phyloP scores from a whole-genome alignment of 1,140 invertebrate genomes.

The Drosophila ercepeae region DNA sequence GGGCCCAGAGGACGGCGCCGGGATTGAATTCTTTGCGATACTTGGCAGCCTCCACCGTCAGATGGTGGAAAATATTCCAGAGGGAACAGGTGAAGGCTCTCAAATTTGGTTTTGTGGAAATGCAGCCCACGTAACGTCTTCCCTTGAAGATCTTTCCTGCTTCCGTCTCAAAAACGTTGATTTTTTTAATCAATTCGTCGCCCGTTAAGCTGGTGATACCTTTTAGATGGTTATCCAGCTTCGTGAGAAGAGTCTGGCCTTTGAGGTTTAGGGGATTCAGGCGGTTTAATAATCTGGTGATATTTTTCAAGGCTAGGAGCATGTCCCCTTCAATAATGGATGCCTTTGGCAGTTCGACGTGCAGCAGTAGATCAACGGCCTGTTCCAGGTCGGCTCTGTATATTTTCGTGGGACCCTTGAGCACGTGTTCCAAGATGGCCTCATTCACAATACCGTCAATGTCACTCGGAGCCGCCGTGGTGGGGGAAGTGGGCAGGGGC shows the following conservation, averaged over 20 bases:
- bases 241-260: constrained; percentile 22
- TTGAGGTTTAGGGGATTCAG: constrained; percentile 37
- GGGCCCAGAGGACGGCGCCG: constrained; percentile 88
- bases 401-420: constrained; percentile 8
- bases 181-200: not conserved
- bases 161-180: constrained; percentile 6
- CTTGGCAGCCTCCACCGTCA: constrained; percentile 91
- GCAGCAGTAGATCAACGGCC: constrained; percentile 56
- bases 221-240: not conserved
- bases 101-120: constrained; percentile 84
- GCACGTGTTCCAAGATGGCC: constrained; percentile 30
- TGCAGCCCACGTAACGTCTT: constrained; percentile 89
- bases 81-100: constrained; percentile 97
- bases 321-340: constrained; percentile 21
- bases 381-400: constrained; percentile 62
- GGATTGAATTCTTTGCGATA: constrained; percentile 83
- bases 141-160: constrained; percentile 64
- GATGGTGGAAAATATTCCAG: constrained; percentile 97
- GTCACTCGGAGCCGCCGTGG: not conserved
- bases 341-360: constrained; percentile 56
- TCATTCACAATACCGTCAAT: constrained; percentile 17
- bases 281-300: constrained; percentile 26
- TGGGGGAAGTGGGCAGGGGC: constrained; percentile 2
- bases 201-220: not conserved
- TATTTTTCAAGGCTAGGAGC: constrained; percentile 18